Conservation (phyloP, 2,113 vertebrate species). For the Passer domesticus region DNA sequence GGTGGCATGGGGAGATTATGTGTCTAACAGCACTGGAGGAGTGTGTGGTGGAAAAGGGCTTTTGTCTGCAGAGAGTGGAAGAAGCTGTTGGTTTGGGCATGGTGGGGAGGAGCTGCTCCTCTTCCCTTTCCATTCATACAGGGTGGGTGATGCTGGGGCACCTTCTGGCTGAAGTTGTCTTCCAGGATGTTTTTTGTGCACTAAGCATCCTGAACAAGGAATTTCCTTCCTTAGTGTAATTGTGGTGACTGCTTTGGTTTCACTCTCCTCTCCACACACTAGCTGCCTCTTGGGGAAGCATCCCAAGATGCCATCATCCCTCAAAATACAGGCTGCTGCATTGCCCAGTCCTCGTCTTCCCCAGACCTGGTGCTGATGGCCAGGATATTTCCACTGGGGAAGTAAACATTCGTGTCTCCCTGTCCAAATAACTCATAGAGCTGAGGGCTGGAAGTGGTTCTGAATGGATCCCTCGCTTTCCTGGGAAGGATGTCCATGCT, state of each 20-base stretch:
- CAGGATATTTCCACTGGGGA: neutral
- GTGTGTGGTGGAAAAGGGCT: neutral
- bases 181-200: neutral
- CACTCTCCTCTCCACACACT: fast-evolving
- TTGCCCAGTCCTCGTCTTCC: neutral
- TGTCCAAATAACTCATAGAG: fast-evolving
- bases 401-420: fast-evolving
- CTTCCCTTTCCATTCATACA: neutral
- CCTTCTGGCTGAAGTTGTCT: neutral
- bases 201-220: neutral
- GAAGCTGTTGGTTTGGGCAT: neutral
- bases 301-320: neutral
- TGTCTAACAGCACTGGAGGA: fast-evolving
- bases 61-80: too few relatives aligned
- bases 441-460: neutral
- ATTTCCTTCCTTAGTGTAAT: neutral
- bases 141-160: neutral
- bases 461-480: neutral
- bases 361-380: neutral
- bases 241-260: neutral
- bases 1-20: neutral
- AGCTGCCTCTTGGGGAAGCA: neutral
- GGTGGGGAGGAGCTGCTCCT: neutral
- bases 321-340: fast-evolving
- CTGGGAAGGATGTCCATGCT: neutral